Percentiles rank a stretch among this genome's conserved stretches.
phyloP scores from a whole-genome alignment of 2,113 vertebrate species.

The Polypterus senegalus region DNA sequence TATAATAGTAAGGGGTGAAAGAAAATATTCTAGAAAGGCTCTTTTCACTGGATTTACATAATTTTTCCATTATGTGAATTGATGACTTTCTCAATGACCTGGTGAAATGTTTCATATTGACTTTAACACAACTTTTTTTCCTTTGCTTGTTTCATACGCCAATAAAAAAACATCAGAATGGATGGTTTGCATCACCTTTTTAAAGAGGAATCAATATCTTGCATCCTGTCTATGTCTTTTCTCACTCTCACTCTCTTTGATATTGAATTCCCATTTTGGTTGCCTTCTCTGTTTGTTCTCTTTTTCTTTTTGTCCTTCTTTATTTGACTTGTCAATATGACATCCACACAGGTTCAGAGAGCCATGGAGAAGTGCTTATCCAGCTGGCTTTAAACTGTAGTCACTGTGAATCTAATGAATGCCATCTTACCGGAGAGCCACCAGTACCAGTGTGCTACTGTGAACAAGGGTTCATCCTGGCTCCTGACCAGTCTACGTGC shows the following conservation, averaged over 20 bases:
- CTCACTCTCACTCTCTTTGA: neutral
- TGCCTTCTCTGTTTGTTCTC: neutral
- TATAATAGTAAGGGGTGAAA: too few relatives aligned
- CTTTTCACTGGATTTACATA: too few relatives aligned
- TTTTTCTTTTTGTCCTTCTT: neutral
- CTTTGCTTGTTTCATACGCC: too few relatives aligned
- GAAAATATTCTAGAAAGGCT: too few relatives aligned
- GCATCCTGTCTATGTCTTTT: neutral
- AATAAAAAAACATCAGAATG: neutral
- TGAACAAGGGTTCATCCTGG: slow-evolving; percentile 64
- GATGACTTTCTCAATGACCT: too few relatives aligned
- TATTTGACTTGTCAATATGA: neutral
- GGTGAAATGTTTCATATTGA: too few relatives aligned
- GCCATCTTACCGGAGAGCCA: slow-evolving; percentile 58
- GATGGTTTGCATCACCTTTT: neutral
- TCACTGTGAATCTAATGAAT: slow-evolving; percentile 81
- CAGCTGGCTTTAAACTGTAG: slow-evolving; percentile 87
- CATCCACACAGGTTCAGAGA: slow-evolving; percentile 38
- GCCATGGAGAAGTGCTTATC: slow-evolving; percentile 85
- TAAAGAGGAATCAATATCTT: too few relatives aligned
- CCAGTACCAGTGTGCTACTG: slow-evolving; percentile 74
- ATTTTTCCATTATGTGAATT: too few relatives aligned
- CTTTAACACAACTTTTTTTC: too few relatives aligned
- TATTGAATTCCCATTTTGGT: neutral
- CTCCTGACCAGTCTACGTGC: slow-evolving; percentile 71